Percentiles rank a stretch among this genome's conserved stretches.
Conservation (phyloP, 2,113 vertebrate species). For the Phaethon lepturus region DNA sequence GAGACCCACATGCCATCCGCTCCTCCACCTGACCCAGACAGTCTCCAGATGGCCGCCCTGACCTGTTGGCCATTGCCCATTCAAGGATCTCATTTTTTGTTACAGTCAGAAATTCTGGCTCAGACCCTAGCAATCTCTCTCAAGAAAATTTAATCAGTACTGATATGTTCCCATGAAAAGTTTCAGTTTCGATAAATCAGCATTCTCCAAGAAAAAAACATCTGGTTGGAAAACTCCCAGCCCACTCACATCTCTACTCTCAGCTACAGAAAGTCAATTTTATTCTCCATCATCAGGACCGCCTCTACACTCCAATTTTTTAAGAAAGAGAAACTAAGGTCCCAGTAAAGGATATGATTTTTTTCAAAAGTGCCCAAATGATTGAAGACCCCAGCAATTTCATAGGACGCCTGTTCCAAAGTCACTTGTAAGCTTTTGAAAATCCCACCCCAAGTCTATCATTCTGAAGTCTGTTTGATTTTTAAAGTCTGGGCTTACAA, state of each 20-base stretch:
- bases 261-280: slow-evolving; percentile 55
- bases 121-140: slow-evolving; percentile 33
- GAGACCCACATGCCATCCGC: neutral
- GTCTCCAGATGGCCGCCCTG: slow-evolving; percentile 48
- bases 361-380: neutral
- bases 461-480: neutral
- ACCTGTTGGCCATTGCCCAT: neutral
- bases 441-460: neutral
- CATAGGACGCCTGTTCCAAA: neutral
- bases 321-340: neutral
- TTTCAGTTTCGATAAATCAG: slow-evolving; percentile 68
- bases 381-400: neutral
- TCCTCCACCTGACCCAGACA: slow-evolving; percentile 46
- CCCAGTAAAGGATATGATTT: neutral
- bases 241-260: slow-evolving; percentile 43
- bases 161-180: slow-evolving; percentile 69
- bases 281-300: slow-evolving; percentile 16
- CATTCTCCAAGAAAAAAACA: slow-evolving; percentile 44
- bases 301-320: slow-evolving; percentile 25
- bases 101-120: slow-evolving; percentile 40
- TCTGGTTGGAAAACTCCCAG: slow-evolving; percentile 62
- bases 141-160: slow-evolving; percentile 67
- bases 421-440: neutral
- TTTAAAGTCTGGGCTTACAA: neutral
- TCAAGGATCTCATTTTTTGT: slow-evolving; percentile 17